A percentile compares a stretch with the other conserved stretches of the same genome.
Evolutionary conservation across 92 coral and sea anemone genomes (phyloP).

Genomic region (Porites cylindrica): DNA sequence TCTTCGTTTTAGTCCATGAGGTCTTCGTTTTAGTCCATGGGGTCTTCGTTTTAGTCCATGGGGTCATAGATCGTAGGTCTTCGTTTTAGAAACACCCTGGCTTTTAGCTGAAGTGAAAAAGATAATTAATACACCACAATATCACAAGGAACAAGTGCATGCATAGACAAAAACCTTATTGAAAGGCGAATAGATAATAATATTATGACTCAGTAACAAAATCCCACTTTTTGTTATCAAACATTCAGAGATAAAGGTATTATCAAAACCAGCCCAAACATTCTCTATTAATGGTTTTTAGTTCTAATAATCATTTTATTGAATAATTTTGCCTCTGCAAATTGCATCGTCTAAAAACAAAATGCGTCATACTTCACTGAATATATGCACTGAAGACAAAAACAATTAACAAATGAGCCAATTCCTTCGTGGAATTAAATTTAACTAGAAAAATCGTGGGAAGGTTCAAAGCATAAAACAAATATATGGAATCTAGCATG

Average conservation of each 20-base stretch:
- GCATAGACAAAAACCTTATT: too few species aligned
- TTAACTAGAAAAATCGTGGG: too few species aligned
- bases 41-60: too few species aligned
- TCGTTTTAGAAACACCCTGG: too few species aligned
- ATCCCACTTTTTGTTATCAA: background rate
- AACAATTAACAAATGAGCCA: background rate
- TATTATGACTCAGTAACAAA: background rate
- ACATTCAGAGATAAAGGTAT: background rate
- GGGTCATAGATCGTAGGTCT: too few species aligned
- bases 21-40: too few species aligned
- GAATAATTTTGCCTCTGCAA: background rate
- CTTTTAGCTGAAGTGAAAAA: too few species aligned
- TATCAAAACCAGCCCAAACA: background rate
- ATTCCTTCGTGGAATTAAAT: background rate
- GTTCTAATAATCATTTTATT: background rate
- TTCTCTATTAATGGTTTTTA: background rate
- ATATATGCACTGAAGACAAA: background rate
- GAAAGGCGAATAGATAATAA: background rate
- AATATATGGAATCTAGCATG: too few species aligned
- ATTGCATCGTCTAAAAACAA: background rate
- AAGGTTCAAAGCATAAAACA: too few species aligned
- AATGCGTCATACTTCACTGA: conserved; percentile 8
- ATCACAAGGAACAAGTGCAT: too few species aligned
- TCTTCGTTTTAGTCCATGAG: too few species aligned
- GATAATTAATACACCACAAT: too few species aligned